Base-by-base conservation (phyloP, 2,113 vertebrate genomes). In the Aldabrachelys gigantea region DNA sequence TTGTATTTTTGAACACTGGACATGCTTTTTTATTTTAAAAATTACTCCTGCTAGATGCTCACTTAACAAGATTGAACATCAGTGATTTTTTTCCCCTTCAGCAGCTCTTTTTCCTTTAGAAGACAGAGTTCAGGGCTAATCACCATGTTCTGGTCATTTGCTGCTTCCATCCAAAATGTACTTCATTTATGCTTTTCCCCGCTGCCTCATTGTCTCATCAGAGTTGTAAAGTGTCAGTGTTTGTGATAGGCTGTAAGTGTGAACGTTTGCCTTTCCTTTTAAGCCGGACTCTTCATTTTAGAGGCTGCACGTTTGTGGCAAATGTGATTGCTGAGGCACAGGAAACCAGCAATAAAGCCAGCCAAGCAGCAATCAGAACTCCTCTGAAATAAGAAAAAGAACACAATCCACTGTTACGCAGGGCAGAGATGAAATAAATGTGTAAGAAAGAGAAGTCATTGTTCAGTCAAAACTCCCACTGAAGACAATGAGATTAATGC, bases 31-130 rank as follows among this genome's bases (percentile, higher is more conserved):
- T 88, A 90, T 93, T 88, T 92, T 91, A 93, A 89, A 94, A 97
- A 94, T 91, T 96, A 94, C 81, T 96, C 97, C 96, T 97, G 87
- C 91, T 89, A 94, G 88, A 94, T 96, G 90, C 85, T 97, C 89
- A 92, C 95, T 97, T 95, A 96, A 95, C 19, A 0, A 59, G 41
- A 93, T 86, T 80, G 59, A 86, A 95, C 87, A 87, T 85, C 84
- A 0, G 0, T 82, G 88, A 88, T 96, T 96, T 38, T 38, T 38
- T 97, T 95, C 94, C 95, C 90, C 92, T 96, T 96, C 95, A 92
- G 89, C 35, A 4, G 91, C 91, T 91, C 90, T 91, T 92, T 94
- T 38, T 0, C 2, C 75, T 96, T 96, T 94, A 83, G 92, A 94
- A 96, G 93, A 91, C 65, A 84, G 59, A 65, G 69, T 90, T 94